These are phyloP conservation scores for Oryctolagus cuniculus DNA, from an alignment of 2,113 vertebrate species.

Conservation along the genomic window mOryCun1.1 NC_091436.1:79704001-79704500, in stretches of 20 bases:
- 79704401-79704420: too few species aligned
- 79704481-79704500: too few species aligned
- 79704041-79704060: background rate
- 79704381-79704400: too few species aligned
- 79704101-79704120: background rate
- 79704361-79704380: too few species aligned
- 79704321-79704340: background rate
- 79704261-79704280: background rate
- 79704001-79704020: background rate
- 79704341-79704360: too few species aligned
- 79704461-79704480: too few species aligned
- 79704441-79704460: too few species aligned
- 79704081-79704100: background rate
- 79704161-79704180: background rate
- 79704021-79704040: background rate
- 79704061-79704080: background rate
- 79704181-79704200: background rate
- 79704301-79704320: background rate
- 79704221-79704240: fast-evolving
- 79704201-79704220: background rate
- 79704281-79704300: background rate
- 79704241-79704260: background rate
- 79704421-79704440: too few species aligned
- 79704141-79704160: background rate
- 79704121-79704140: background rate